Evolutionary conservation across 2,113 vertebrate genomes (phyloP).

Genomic region (Prinia subflava): DNA sequence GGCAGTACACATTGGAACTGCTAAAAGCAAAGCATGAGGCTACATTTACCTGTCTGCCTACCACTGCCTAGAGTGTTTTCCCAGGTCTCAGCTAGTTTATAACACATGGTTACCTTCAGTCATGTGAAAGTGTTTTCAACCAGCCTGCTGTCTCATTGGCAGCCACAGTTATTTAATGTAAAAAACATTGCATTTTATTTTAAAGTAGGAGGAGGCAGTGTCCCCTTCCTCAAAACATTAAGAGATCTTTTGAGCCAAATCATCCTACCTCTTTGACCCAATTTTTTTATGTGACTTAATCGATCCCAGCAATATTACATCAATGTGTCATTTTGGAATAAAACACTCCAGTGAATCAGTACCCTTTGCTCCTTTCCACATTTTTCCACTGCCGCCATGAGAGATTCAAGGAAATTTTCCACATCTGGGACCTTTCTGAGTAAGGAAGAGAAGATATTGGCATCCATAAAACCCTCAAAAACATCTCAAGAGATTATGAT

Average conservation of each 20-base stretch:
- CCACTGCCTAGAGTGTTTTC: conserved; percentile 60
- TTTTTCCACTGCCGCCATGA: background rate
- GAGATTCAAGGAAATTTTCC: background rate
- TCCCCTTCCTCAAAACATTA: background rate
- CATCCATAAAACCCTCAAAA: background rate
- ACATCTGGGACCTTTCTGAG: background rate
- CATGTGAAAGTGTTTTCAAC: conserved; percentile 53
- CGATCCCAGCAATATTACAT: background rate
- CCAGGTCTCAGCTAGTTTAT: conserved; percentile 21
- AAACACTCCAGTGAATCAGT: background rate
- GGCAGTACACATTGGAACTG: conserved; percentile 62
- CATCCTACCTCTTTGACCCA: background rate
- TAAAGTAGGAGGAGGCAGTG: background rate
- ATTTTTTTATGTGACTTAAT: background rate
- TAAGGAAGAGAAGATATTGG: background rate
- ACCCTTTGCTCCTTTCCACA: background rate
- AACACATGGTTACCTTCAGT: conserved; percentile 33
- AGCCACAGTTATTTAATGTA: background rate
- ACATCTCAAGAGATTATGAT: background rate
- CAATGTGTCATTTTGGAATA: background rate
- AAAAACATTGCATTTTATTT: background rate
- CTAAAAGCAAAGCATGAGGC: conserved; percentile 52
- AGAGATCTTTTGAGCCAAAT: background rate
- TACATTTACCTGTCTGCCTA: conserved; percentile 64
- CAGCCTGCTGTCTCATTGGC: conserved; percentile 12